Base-by-base conservation (phyloP, 2,888 invertebrate species). In the Dolichopus griseipennis region DNA sequence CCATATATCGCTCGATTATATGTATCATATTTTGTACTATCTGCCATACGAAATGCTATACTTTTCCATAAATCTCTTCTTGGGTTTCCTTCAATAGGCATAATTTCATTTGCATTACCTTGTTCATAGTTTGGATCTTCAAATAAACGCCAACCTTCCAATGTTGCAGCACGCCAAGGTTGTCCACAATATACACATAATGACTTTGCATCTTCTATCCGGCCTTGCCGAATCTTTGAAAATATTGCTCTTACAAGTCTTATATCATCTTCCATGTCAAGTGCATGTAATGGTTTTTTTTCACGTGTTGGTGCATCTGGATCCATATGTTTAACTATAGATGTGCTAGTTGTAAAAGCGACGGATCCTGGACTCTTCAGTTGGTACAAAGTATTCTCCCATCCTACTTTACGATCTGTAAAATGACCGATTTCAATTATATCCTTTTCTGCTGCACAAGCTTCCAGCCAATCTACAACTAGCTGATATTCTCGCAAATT, bases 391-490 rank as follows among this genome's bases (percentile, higher is more conserved):
- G 95, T 95, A 77, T 96, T 95, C 78, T 95, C 93, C 95, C 95
- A 95, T 41, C 92, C 91, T 65, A 93, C 86, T 67, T 91, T 89
- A 74, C 85, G 85, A 78, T 95, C 95, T 41, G 92, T 90, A 77
- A 91, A 93, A 75, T 91, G 89, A 68, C 89, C 85, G 15, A 88
- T 83, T 69, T 86, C 80, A 72, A 72, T 81, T 34, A 78, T 75
- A 6, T 81, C 79, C 61, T 84, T 82, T 72, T 88, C 88, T 9
- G 85, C 80, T 21, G 93, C 90, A 78, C 90, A 91, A 61, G 88
- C 86, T 80, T 97, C 97, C 67, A 97, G 79, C 97, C 97, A 97
- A 79, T 96, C 96, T 33, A 96, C 90, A 62, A 97, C 88, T 65
- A 95, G 78, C 79, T 97, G 93, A 75, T 90, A 87, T 76, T 91